Conservation (phyloP, 2,797 vertebrate genomes). For the Anas georgica region DNA sequence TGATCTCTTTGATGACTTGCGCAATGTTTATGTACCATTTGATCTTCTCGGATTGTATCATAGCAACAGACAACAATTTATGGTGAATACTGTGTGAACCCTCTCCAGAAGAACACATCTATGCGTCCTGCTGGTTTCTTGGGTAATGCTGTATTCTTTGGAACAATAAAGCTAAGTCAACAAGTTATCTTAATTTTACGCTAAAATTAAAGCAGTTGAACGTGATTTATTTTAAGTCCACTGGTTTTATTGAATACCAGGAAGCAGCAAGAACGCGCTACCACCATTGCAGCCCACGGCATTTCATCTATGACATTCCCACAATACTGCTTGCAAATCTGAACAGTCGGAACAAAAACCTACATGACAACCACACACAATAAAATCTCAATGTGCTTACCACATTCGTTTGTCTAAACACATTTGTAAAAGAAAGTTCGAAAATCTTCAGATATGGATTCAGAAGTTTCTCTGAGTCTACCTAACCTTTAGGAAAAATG, state of each 20-base stretch:
- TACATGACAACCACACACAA: not conserved
- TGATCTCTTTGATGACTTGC: slow-evolving; percentile 39
- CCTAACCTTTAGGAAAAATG: not conserved
- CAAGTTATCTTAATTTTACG: not conserved
- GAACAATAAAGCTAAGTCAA: not conserved
- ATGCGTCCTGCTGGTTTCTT: not conserved
- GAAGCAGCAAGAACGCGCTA: not conserved
- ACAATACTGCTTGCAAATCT: rapidly evolving
- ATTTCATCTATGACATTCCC: not conserved
- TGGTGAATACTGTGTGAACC: not conserved
- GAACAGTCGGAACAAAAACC: not conserved
- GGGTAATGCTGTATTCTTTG: not conserved
- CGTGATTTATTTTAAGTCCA: not conserved
- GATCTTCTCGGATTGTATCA: slow-evolving; percentile 45
- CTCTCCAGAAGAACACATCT: not conserved
- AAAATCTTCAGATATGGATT: not conserved
- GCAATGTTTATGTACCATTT: slow-evolving; percentile 42
- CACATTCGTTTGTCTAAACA: not conserved
- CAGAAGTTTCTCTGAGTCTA: not conserved
- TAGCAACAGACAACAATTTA: slow-evolving; percentile 48
- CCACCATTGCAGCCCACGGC: not conserved
- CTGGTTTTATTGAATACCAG: not conserved
- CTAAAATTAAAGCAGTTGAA: slow-evolving; percentile 38
- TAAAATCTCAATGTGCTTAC: not conserved
- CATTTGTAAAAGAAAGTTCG: not conserved